A percentile compares a stretch with the other conserved stretches of the same genome.
Conservation (phyloP, 2,113 vertebrate genomes). For the Puntigrus tetrazona region DNA sequence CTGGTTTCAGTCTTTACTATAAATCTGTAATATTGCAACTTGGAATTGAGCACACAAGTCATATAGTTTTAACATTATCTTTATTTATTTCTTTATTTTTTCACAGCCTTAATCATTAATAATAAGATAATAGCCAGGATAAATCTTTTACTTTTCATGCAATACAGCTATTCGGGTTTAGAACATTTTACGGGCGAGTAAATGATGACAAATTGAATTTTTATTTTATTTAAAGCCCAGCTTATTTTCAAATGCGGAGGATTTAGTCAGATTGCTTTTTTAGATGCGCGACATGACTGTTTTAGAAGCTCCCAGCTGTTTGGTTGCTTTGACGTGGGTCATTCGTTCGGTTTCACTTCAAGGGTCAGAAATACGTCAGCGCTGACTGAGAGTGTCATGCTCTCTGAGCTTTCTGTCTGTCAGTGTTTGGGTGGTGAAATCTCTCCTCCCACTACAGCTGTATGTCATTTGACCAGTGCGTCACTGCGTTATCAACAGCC, state of each 20-base stretch:
- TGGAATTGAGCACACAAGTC: too few species aligned
- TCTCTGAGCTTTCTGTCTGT: neutral
- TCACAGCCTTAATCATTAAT: neutral
- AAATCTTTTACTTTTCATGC: neutral
- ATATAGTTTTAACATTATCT: too few species aligned
- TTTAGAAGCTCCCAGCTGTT: neutral
- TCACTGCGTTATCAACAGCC: neutral
- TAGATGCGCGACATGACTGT: neutral
- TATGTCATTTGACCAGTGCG: slow-evolving; percentile 23
- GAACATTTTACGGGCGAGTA: neutral
- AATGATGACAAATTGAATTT: neutral
- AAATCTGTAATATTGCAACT: neutral
- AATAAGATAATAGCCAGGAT: neutral
- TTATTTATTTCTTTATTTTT: neutral
- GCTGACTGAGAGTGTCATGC: neutral
- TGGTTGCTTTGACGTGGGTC: neutral
- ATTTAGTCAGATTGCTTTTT: neutral
- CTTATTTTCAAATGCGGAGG: neutral
- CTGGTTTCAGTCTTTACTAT: neutral
- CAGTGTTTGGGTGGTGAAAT: neutral
- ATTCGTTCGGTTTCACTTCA: neutral
- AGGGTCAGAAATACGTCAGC: neutral
- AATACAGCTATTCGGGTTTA: neutral
- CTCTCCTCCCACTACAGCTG: slow-evolving; percentile 25
- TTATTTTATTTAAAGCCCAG: neutral